Evolutionary conservation across 2,797 vertebrate genomes (phyloP), one percentile per base, ranked within the genome.

Genomic region (Carcharodon carcharias): DNA sequence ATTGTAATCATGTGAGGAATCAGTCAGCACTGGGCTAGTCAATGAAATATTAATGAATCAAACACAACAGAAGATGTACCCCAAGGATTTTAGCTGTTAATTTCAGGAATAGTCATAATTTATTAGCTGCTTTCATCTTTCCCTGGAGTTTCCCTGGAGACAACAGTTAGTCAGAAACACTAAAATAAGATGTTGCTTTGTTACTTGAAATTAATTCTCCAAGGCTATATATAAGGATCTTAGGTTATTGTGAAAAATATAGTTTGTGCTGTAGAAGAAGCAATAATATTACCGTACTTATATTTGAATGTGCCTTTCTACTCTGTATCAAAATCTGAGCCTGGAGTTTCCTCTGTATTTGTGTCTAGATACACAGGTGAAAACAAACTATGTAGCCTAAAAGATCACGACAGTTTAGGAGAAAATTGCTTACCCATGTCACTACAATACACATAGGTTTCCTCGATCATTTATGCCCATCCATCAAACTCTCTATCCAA

Each of bases 81-180:
- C 89, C 58, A 61, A 58, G 88, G 56, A 91, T 61, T 91, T 91
- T 91, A 91, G 56, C 54, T 61, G 88, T 91, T 91, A 91, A 58
- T 91, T 91, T 91, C n/a, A 21, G 56, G 61, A 63, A 58, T 92
- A 63, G 89, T 16, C 12, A 63, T 63, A 61, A n/a, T 92, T 91
- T 26, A 31, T 91, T 58, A 35, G 26, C 26, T 89, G 28, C 28
- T 89, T 28, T 89, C 31, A 31, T 61, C 54, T 61, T 91, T 16
- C 54, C 28, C 87, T 89, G 87, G 56, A 28, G 87, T 56, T 89
- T 58, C 87, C 11, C 54, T 35, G 40, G 54, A 91, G 56, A 91
- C 31, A 0, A 61, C 35, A 16, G 35, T 92, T 92, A n/a, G 35
- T 92, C 58, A 92, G 58, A 92, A 63, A 16, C 89, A n/a, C 61